A percentile compares a stretch with the other conserved stretches of the same genome.
Evolutionary conservation across 2,113 vertebrate genomes (phyloP).

Genomic region (Chamaetylas fuelleborni): DNA sequence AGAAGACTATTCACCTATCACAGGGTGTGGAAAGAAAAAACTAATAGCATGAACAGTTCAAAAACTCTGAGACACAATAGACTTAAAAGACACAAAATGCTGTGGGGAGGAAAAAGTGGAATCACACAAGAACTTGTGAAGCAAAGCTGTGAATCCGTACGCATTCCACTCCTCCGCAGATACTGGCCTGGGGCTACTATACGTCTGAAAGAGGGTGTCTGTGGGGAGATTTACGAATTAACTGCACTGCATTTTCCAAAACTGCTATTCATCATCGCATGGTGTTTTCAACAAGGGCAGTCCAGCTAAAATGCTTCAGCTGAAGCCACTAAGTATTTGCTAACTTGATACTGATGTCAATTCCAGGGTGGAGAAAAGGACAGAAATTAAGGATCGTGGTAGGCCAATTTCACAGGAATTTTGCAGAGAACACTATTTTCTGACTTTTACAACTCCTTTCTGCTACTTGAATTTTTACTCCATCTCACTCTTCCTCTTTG

Average conservation of each 20-base stretch:
- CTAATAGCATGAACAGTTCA: background rate
- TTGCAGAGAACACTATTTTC: background rate
- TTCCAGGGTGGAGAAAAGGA: background rate
- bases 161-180: background rate
- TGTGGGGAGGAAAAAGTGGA: background rate
- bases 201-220: background rate
- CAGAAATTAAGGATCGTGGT: background rate
- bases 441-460: background rate
- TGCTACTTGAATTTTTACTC: background rate
- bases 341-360: conserved; percentile 20
- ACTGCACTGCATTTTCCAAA: background rate
- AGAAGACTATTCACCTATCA: background rate
- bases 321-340: conserved; percentile 28
- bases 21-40: background rate
- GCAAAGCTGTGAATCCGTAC: background rate
- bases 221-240: conserved; percentile 12
- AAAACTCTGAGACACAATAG: background rate
- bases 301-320: background rate
- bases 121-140: background rate
- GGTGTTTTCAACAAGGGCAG: background rate
- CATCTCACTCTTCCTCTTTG: background rate
- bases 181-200: background rate
- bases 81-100: background rate
- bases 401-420: background rate
- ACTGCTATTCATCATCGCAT: background rate